Evolutionary conservation across 2,113 vertebrate species (phyloP), one percentile per base, ranked within the genome.

Genomic region (Hystrix brachyura): DNA sequence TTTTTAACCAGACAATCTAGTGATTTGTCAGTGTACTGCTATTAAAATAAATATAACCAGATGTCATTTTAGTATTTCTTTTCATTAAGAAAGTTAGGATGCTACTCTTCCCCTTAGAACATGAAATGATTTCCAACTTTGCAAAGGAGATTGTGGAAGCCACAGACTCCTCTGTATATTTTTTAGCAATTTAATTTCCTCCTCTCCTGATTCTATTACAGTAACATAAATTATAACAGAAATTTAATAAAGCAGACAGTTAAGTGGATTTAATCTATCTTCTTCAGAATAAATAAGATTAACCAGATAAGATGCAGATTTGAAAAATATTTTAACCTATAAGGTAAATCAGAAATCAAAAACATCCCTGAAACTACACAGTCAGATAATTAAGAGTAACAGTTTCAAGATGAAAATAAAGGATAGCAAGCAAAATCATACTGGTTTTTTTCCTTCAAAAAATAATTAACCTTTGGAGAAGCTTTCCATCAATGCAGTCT

Each of bases 241-340:
- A 98, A 98, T 98, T 98, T 98, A 98, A 99, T 99, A 98, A 98
- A 99, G 98, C 98, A 98, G 98, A 98, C 98, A 98, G 98, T 98
- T 98, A 98, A 98, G 97, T 97, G 94, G 91, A 98, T 98, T 98
- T 98, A 98, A 98, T 98, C 98, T 98, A 97, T 98, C 97, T 89
- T 98, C 97, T 97, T 98, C 93, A 98, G 96, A 97, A 98, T 97
- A 99, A 98, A 98, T 97, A 98, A 98, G 97, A 98, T 98, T 98
- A 98, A 97, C 95, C 95, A 98, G 98, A 98, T 98, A 98, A 98
- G 60, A 89, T 97, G 97, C 94, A 15, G 59, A 98, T 98, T 97
- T 98, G 74, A 96, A 97, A 98, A 98, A 98, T 98, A 98, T 98
- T 98, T 98, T 98, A 97, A 98, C 71, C 97, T 97, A 98, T 98